Evolutionary conservation across 2,113 vertebrate genomes (phyloP), one percentile per base, ranked within the genome.

Genomic region (Acrocephalus kingi): DNA sequence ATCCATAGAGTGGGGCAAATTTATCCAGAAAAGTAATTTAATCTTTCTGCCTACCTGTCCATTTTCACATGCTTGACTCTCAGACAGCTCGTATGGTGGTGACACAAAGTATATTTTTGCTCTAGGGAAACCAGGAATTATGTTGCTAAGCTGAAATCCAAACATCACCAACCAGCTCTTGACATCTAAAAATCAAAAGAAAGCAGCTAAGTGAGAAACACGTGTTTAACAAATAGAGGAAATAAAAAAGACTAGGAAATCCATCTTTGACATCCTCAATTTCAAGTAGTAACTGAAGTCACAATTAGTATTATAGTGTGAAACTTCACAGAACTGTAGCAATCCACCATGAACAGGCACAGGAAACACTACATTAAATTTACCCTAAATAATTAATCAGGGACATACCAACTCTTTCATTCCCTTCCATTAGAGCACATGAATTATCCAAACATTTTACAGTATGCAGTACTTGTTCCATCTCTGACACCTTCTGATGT

Each of bases 151-250:
- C 97, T 99, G 99, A 98, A 99, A 99, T 96, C 99, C 99, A 96
- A 99, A 99, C 99, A 99, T 99, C 97, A 99, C 99, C 94, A 99
- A 98, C 99, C 99, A 99, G 97, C 99, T 99, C 97, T 99, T 99
- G 98, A 99, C 99, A 98, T 99, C 99, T 99, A 54, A 67, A 63
- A 92, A 97, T 64, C 45, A 95, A 94, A 97, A 97, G 37, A 91
- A 93, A 97, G 81, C 62, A 94, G 27, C 23, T 39, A 90, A 87
- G 49, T 94, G 48, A 96, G 90, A 94, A 87, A 84, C 27, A 77
- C 27, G 31, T 6, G 9, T n/a, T 23, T 48, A 82, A 93, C 33
- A 87, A 59, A 74, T 11, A 80, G 5, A 74, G 67, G 13, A 72
- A 75, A 71, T n/a, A 2, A 58, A 62, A 76, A 68, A 27, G 15